Evolutionary conservation across 2,113 vertebrate genomes (phyloP).

Genomic region (Rutilus rutilus): DNA sequence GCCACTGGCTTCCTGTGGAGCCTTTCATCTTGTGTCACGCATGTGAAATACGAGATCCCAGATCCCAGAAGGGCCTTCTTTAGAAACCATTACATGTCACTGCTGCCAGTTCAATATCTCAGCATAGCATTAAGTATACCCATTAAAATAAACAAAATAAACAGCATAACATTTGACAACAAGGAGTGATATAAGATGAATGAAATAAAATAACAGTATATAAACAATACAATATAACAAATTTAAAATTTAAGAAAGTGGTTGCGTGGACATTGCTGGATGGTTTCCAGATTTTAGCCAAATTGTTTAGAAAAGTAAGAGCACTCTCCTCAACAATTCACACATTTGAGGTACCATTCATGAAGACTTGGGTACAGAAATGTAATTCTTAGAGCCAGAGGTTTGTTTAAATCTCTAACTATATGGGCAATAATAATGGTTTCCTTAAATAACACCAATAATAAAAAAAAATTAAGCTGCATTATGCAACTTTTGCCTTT

Average conservation of each 20-base stretch:
- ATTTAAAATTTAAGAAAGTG: no score
- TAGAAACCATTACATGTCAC: not conserved
- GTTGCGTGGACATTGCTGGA: no score
- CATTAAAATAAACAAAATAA: not conserved
- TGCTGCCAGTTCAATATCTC: not conserved
- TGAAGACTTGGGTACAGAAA: not conserved
- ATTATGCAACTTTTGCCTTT: no score
- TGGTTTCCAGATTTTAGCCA: not conserved
- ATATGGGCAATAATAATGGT: not conserved
- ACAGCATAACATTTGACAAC: not conserved
- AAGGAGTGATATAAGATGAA: not conserved
- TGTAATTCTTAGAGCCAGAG: not conserved
- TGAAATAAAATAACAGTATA: not conserved
- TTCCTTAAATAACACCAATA: not conserved
- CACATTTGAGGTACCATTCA: not conserved
- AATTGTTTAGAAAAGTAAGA: not conserved
- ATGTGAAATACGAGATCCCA: not conserved
- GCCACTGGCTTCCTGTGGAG: not conserved
- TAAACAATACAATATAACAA: no score
- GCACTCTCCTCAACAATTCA: not conserved
- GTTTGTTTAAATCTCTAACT: not conserved
- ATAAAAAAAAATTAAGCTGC: no score
- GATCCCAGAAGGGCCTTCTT: not conserved
- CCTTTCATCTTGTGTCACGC: not conserved
- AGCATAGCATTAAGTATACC: not conserved